Evolutionary conservation across 1,140 invertebrate genomes (phyloP), one percentile per base, ranked within the genome.

Genomic region (Neodiprion pinetum): DNA sequence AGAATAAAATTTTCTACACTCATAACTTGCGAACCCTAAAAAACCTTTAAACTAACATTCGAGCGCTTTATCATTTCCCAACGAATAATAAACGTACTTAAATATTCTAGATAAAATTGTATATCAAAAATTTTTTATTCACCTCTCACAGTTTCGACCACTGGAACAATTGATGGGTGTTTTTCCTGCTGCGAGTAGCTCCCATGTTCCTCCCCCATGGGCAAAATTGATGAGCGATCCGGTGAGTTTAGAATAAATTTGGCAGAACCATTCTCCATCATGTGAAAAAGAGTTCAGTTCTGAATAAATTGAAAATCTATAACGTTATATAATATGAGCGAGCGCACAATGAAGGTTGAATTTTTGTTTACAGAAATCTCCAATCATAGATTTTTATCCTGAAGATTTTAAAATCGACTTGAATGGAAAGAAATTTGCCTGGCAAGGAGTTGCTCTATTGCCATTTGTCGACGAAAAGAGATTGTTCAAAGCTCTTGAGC

Each of bases 371-470:
- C 80, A 96, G 94, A 93, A 95, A 79, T 99, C 98, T 0, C 88
- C 95, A 0, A 99, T 99, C 67, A 99, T 99, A 78, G 99, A 99
- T 88, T 99, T 99, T 89, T 99, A 99, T 90, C 99, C 99, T 0
- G 94, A 93, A 84, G 96, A 99, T 85, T 99, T 99, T 86, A 98
- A 98, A 89, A 98, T 99, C 76, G 99, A 99, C 90, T 88, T 99
- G 69, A 99, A 99, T 90, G 99, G 99, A 17, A 99, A 99, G 88
- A 99, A 99, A 88, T 99, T 96, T 89, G 98, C 98, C 71, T 99
- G 98, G 98, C 98, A 99, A 90, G 98, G 98, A 74, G 98, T 99
- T 10, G 98, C 98, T 7, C 86, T 99, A 10, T 88, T 99, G 70
- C 99, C 99, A 49, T 99, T 99, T 90, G 98, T 99, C 0, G 98